Conservation (phyloP, 2,797 vertebrate genomes). For the Microhierax caerulescens region DNA sequence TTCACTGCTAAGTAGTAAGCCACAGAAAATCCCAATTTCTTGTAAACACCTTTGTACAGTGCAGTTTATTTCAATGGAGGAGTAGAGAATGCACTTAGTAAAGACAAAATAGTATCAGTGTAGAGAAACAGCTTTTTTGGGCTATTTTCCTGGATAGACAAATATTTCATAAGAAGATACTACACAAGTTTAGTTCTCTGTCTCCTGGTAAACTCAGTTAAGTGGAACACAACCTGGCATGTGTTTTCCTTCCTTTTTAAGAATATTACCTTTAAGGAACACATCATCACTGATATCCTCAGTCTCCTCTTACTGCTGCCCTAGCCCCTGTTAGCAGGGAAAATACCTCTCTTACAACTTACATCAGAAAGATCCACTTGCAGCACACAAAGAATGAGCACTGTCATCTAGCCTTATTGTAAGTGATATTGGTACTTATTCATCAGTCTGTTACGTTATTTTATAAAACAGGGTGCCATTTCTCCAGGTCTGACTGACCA, state of each 20-base stretch:
- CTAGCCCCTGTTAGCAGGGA: not conserved
- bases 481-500: not conserved
- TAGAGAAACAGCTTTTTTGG: not conserved
- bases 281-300: not conserved
- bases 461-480: not conserved
- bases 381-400: not conserved
- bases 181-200: not conserved
- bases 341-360: fast-evolving
- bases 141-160: not conserved
- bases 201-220: not conserved
- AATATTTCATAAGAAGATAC: not conserved
- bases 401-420: not conserved
- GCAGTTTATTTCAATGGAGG: not conserved
- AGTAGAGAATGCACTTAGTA: not conserved
- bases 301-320: not conserved
- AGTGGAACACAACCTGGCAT: not conserved
- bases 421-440: not conserved
- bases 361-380: not conserved
- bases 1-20: not conserved
- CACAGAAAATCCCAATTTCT: not conserved
- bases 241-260: not conserved
- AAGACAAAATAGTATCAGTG: not conserved
- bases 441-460: not conserved
- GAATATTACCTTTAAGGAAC: not conserved
- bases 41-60: not conserved